Percentiles rank a stretch among this genome's conserved stretches.
Conservation (phyloP, 35 echinoderm and acorn worm genomes). For the Lytechinus variegatus region DNA sequence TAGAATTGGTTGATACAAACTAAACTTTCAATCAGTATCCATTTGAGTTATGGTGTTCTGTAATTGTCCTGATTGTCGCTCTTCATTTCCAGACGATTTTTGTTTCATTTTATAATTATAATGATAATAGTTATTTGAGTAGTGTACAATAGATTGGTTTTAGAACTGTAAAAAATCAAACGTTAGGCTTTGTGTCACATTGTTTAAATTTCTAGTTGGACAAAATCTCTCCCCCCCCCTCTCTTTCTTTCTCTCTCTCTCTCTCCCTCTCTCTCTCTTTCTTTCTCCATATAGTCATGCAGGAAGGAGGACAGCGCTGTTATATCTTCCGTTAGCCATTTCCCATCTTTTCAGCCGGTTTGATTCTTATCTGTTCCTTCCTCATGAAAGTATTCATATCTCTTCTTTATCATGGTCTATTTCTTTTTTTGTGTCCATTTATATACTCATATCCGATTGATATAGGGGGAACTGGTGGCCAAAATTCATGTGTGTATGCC, state of each 20-base stretch:
- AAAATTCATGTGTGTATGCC: background rate
- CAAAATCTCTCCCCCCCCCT: background rate
- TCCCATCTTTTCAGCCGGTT: background rate
- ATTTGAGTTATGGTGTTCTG: no score
- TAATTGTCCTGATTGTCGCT: no score
- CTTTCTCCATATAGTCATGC: background rate
- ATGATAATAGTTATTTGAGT: no score
- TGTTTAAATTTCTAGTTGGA: no score
- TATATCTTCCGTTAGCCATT: background rate
- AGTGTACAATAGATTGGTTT: no score
- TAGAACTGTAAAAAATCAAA: no score
- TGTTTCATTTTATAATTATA: no score
- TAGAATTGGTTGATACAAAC: no score
- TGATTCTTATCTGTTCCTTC: conserved; percentile 6
- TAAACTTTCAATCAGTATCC: no score
- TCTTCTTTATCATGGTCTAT: background rate
- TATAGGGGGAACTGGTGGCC: background rate
- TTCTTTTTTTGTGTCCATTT: background rate
- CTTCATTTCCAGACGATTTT: no score
- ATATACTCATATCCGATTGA: background rate
- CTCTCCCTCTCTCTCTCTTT: background rate
- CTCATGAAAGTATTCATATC: background rate
- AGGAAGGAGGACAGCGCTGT: background rate
- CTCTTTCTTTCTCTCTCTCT: background rate
- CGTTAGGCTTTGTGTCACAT: no score